A percentile compares a stretch with the other conserved stretches of the same genome.
phyloP scores from a whole-genome alignment of 2,888 invertebrate species.

The Toxonevra muliebris region DNA sequence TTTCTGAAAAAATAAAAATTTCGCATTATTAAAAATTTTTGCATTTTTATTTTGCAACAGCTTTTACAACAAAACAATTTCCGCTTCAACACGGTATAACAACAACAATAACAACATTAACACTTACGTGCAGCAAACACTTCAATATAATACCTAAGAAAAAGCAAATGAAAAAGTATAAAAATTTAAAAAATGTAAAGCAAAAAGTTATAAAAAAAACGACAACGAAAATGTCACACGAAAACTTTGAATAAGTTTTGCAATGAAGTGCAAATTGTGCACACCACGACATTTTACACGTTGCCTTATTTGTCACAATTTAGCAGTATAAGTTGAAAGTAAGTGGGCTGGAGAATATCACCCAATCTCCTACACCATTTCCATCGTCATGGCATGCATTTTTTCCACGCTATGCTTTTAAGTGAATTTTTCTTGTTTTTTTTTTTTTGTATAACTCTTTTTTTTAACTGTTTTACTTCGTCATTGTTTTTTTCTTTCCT shows the following conservation, averaged over 20 bases:
- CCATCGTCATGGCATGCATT: not conserved
- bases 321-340: not conserved
- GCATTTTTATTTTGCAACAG: too few relatives aligned
- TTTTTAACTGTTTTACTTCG: not conserved
- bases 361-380: not conserved
- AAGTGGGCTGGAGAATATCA: not conserved
- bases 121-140: too few relatives aligned
- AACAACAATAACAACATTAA: too few relatives aligned
- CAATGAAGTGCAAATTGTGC: not conserved
- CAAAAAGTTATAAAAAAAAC: not conserved
- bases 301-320: too few relatives aligned
- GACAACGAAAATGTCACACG: not conserved
- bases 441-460: not conserved
- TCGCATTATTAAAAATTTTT: too few relatives aligned
- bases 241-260: not conserved
- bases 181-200: not conserved
- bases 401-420: not conserved
- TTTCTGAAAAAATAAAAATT: too few relatives aligned
- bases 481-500: not conserved
- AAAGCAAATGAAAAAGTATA: too few relatives aligned
- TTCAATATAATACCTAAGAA: too few relatives aligned
- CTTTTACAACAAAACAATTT: too few relatives aligned
- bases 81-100: too few relatives aligned
- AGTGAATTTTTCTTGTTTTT: constrained; percentile 4
- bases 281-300: not conserved